These are phyloP conservation scores for Ispidina lecontei DNA, from an alignment of 2,797 vertebrate genomes.

Conservation along the genomic window DNA sequence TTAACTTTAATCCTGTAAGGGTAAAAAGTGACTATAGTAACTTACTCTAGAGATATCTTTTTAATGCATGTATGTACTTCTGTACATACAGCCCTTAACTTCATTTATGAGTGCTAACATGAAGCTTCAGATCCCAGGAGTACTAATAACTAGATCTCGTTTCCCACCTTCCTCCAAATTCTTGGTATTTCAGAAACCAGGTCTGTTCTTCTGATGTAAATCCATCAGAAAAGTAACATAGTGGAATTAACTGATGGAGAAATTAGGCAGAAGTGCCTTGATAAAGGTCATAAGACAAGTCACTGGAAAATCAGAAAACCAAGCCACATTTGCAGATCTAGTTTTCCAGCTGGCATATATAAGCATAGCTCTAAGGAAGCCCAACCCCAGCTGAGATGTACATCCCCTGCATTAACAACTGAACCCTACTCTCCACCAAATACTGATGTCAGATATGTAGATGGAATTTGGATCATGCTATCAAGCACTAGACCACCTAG, in stretches of 20 bases:
- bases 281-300: neutral
- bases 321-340: neutral
- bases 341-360: neutral
- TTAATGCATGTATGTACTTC: neutral
- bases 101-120: neutral
- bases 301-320: neutral
- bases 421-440: neutral
- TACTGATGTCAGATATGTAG: neutral
- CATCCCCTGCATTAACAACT: neutral
- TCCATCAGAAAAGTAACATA: neutral
- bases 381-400: neutral
- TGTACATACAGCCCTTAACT: neutral
- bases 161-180: neutral
- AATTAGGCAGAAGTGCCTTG: neutral
- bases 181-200: neutral
- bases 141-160: neutral
- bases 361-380: neutral
- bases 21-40: neutral
- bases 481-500: neutral
- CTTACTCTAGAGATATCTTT: neutral
- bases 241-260: neutral
- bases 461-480: neutral
- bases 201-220: neutral
- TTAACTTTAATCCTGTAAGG: neutral
- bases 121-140: neutral